Base-by-base conservation (phyloP, 2,797 vertebrate genomes). In the Halcyon badia region DNA sequence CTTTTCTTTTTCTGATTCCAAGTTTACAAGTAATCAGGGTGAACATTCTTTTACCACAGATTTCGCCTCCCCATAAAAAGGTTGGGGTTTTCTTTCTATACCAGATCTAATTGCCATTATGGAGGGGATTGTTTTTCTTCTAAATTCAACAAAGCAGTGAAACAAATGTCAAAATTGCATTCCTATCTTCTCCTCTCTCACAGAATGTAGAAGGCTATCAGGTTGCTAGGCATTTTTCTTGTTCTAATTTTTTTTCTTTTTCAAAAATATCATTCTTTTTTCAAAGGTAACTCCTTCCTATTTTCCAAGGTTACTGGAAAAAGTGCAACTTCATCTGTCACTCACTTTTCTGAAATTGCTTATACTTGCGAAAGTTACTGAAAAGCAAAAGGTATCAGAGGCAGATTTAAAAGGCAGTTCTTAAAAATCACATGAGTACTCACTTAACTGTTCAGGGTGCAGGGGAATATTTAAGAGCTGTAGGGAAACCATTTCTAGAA, bases 1-100 rank as follows among this genome's bases (percentile, higher is more conserved):
- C 2, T 20, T 15, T 37, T 68, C 70, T 78, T 83, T 75, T 70
- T 18, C 52, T 48, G 5, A 81, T 77, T 80, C 83, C 54, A 80
- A 83, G 15, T 14, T 73, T 70, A 46, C 2, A 35, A 41, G 9
- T 72, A 71, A 69, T 61, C 7, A 72, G 16, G 14, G 16, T 44
- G 17, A 82, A 89, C 5, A 64, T 42, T 39, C 7, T 60, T 75
- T 51, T 56, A 35, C 8, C 5, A 3, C 5, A 22, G 37, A 5
- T 21, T 37, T 19, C 37, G 11, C 37, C 37, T 9, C 37, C 37
- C 3, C 44, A 42, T 48, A 30, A 66, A 77, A 57, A 54, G 5
- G 0, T 4, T 6, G 0, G 41, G 20, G 42, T 0, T 4, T 58
- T 58, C 30, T 25, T 16, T 33, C 66, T 65, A 8, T 19, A 41